phyloP scores from a whole-genome alignment of 2,113 vertebrate genomes.

The Spea bombifrons region DNA sequence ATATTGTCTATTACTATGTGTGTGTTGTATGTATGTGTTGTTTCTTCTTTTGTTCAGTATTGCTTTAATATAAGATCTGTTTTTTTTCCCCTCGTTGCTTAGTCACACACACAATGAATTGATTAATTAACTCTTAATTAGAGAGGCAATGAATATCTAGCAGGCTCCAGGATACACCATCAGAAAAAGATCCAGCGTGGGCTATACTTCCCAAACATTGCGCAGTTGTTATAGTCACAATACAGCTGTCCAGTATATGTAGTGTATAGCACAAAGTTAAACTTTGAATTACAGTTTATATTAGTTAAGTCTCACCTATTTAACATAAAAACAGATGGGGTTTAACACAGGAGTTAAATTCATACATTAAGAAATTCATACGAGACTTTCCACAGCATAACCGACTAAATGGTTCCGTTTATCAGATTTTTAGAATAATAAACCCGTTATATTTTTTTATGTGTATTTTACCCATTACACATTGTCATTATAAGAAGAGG shows the following conservation, averaged over 20 bases:
- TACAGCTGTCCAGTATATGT: background rate
- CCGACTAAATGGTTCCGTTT: background rate
- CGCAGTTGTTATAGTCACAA: background rate
- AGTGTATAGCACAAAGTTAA: background rate
- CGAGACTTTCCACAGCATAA: background rate
- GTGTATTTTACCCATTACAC: background rate
- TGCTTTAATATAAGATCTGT: too few species aligned
- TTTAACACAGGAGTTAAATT: background rate
- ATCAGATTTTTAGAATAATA: background rate
- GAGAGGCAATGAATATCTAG: background rate
- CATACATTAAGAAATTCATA: background rate
- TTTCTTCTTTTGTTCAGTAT: too few species aligned
- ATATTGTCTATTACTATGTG: too few species aligned
- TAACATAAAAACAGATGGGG: background rate
- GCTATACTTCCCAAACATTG: background rate
- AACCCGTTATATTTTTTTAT: background rate
- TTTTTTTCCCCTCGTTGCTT: too few species aligned
- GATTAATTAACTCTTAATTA: background rate
- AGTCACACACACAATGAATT: background rate
- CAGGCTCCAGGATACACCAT: too few species aligned
- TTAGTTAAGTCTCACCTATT: background rate
- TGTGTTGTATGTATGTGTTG: too few species aligned
- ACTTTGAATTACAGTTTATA: background rate
- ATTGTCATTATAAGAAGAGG: background rate
- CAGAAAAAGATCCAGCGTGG: background rate